Base-by-base conservation (phyloP, 2,113 vertebrate species). In the Elgaria multicarinata region DNA sequence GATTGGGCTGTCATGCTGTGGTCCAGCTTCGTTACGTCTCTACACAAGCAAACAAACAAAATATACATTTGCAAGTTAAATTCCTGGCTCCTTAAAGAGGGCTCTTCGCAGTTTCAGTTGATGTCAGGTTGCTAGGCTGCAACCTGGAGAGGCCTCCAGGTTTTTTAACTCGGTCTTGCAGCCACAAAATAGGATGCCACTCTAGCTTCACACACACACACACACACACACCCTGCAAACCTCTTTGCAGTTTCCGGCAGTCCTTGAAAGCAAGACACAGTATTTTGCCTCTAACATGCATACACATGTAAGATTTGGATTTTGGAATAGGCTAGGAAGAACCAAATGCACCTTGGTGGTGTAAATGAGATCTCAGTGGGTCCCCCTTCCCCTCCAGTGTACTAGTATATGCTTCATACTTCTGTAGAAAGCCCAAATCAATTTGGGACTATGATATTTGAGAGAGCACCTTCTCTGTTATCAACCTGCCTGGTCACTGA, bases 51-150 rank as follows among this genome's bases (percentile, higher is more conserved):
- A 50, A 87, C 42, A 50, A 33, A 50, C 44, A 46, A 50, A 62
- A 76, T 12, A 74, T 36, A 12, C 53, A 24, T 16, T 64, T 81
- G 62, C 13, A 80, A 42, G 87, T 93, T 86, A 90, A 88, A 7
- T 89, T 72, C 8, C 42, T 80, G 46, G 76, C 87, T 66, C 44
- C 42, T 67, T 22, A 12, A 69, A 87, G 10, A 77, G 28, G 16
- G 3, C 33, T 18, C 4, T 64, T 64, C 22, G 16, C n/a, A 39
- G 28, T 55, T 55, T 58, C 20, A 72, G 36, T 72, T 55, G 58
- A 85, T 24, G 24, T 74, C 20, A 58, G 33, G 33, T 39, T 50
- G 28, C 83, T 50, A 50, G 22, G 39, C 16, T 12, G n/a, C 33
- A 71, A 85, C 46, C 69, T 50, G 50, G 46, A 85, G 22, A 74